A percentile compares a stretch with the other conserved stretches of the same genome.
phyloP scores from a whole-genome alignment of 2,797 vertebrate genomes.

The Pempheris klunzingeri region DNA sequence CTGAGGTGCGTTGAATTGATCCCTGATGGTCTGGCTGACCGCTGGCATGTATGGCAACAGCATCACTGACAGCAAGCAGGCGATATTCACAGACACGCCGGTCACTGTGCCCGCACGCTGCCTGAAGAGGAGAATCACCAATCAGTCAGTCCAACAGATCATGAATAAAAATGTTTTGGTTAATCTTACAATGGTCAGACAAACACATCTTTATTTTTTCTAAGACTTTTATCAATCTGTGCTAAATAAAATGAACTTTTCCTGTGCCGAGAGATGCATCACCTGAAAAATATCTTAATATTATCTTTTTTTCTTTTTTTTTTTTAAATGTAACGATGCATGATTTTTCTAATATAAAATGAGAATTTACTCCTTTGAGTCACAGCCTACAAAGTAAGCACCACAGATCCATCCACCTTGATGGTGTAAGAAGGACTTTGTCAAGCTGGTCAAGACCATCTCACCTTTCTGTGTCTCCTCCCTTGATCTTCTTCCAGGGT shows the following conservation, averaged over 20 bases:
- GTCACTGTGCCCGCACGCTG: constrained; percentile 92
- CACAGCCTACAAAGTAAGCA: neutral
- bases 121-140: constrained; percentile 75
- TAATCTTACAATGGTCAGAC: neutral
- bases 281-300: too few species aligned
- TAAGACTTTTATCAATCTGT: neutral
- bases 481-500: constrained; percentile 97
- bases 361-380: neutral
- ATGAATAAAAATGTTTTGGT: neutral
- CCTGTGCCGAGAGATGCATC: neutral
- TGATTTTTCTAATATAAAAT: constrained; percentile 8
- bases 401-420: neutral
- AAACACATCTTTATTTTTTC: neutral
- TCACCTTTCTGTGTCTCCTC: constrained; percentile 88
- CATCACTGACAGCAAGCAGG: constrained; percentile 90
- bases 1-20: constrained; percentile 87
- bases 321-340: too few species aligned
- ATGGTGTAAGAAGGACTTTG: neutral
- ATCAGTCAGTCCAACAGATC: neutral
- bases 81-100: constrained; percentile 92
- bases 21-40: constrained; percentile 89
- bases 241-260: neutral
- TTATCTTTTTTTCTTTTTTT: too few species aligned
- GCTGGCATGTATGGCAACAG: constrained; percentile 93
- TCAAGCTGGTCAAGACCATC: constrained; percentile 10